Conservation (phyloP, 1,140 invertebrate genomes). For the Caenorhabditis inopinata region DNA sequence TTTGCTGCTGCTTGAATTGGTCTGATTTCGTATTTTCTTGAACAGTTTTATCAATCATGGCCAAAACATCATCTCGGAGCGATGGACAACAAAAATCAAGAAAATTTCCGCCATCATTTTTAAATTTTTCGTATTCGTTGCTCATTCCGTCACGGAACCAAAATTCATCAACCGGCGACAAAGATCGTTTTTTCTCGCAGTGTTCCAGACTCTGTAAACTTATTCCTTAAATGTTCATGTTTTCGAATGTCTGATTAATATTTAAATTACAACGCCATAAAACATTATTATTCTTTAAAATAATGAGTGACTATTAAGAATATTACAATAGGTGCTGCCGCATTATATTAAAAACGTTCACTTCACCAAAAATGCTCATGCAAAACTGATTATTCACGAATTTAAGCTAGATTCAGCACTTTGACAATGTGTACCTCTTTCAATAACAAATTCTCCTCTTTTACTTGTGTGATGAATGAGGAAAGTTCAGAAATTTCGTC, state of each 20-base stretch:
- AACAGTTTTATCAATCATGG: not conserved
- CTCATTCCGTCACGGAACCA: slow-evolving; percentile 6
- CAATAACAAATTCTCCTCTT: not conserved
- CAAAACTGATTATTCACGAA: too few relatives aligned
- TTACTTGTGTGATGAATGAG: not conserved
- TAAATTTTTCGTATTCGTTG: not conserved
- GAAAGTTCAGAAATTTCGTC: not conserved
- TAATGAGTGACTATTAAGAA: too few relatives aligned
- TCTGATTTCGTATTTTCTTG: not conserved
- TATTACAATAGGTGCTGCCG: too few relatives aligned
- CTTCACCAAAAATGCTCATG: too few relatives aligned
- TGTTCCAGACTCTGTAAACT: not conserved
- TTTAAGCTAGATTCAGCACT: too few relatives aligned
- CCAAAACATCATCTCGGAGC: not conserved
- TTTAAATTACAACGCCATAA: too few relatives aligned
- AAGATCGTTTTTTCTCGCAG: not conserved
- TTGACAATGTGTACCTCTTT: too few relatives aligned
- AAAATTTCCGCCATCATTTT: not conserved
- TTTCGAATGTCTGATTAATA: too few relatives aligned
- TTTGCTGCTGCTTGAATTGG: not conserved
- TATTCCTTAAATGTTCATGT: too few relatives aligned
- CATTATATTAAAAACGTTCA: too few relatives aligned
- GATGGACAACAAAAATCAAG: not conserved
- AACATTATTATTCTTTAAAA: too few relatives aligned
- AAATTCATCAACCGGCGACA: not conserved